A percentile compares a stretch with the other conserved stretches of the same genome.
These are phyloP conservation scores for Lophotis ruficrista DNA, from an alignment of 2,113 vertebrate species.

Conservation along the genomic window DNA sequence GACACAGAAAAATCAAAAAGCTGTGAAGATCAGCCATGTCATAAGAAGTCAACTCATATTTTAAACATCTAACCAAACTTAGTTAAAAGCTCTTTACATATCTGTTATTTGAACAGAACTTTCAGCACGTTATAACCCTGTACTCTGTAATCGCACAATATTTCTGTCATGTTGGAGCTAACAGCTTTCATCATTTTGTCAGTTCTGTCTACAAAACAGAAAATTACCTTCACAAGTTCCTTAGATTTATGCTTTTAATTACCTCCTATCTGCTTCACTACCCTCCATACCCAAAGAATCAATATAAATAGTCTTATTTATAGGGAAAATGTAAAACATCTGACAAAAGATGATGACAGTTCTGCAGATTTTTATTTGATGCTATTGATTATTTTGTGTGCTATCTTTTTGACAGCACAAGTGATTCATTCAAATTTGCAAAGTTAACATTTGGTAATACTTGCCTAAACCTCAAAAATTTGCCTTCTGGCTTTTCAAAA, in stretches of 20 bases:
- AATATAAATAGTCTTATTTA: conserved; percentile 77
- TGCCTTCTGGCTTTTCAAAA: background rate
- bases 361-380: conserved; percentile 64
- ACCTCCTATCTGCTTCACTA: conserved; percentile 75
- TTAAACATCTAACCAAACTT: conserved; percentile 35
- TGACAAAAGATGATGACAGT: conserved; percentile 61
- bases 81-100: conserved; percentile 64
- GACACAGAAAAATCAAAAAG: background rate
- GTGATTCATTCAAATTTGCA: conserved; percentile 26
- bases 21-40: background rate
- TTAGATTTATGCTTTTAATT: conserved; percentile 85
- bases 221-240: conserved; percentile 75
- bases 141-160: conserved; percentile 62
- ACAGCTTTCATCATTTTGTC: conserved; percentile 82
- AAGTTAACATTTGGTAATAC: conserved; percentile 20
- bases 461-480: conserved; percentile 7
- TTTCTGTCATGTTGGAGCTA: conserved; percentile 77
- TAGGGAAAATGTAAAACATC: conserved; percentile 71
- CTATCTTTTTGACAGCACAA: conserved; percentile 32
- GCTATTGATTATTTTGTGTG: conserved; percentile 50
- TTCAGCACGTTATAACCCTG: conserved; percentile 52
- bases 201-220: conserved; percentile 76
- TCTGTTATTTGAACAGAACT: conserved; percentile 50
- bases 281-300: conserved; percentile 70
- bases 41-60: conserved; percentile 6